Conservation (phyloP, 2,113 vertebrate genomes). For the Mastomys natalensis region DNA sequence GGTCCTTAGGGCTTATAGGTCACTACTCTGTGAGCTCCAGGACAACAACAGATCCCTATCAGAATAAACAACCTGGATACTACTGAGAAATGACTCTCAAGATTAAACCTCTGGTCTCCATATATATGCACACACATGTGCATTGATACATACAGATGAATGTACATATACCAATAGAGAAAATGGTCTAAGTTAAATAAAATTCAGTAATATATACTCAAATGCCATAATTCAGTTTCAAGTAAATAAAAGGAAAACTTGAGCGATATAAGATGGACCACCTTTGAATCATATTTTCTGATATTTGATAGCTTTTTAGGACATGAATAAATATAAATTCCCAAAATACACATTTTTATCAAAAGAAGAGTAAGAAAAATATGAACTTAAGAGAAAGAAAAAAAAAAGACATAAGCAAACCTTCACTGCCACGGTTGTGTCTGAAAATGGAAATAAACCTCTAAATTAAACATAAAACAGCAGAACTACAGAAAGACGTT, state of each 20-base stretch:
- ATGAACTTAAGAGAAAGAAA: neutral
- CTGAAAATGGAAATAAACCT: neutral
- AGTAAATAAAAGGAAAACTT: slow-evolving; percentile 91
- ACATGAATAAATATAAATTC: slow-evolving; percentile 27
- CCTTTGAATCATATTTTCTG: slow-evolving; percentile 85
- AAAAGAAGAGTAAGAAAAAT: slow-evolving; percentile 56
- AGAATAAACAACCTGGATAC: neutral
- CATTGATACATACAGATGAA: no score
- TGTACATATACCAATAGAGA: neutral
- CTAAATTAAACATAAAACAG: slow-evolving; percentile 2
- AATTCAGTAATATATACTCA: slow-evolving; percentile 62
- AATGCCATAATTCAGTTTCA: slow-evolving; percentile 91
- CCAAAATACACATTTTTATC: neutral
- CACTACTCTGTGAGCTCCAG: neutral
- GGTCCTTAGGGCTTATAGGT: neutral
- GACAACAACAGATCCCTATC: neutral
- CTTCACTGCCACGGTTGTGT: neutral
- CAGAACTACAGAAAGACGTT: neutral
- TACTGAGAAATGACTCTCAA: neutral
- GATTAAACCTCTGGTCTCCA: neutral
- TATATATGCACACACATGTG: neutral
- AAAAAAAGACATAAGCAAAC: neutral
- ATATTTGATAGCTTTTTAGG: slow-evolving; percentile 81
- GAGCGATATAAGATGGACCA: slow-evolving; percentile 89
- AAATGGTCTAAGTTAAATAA: slow-evolving; percentile 45